Conservation (phyloP, 2,888 invertebrate genomes). For the Nyleta sp. region DNA sequence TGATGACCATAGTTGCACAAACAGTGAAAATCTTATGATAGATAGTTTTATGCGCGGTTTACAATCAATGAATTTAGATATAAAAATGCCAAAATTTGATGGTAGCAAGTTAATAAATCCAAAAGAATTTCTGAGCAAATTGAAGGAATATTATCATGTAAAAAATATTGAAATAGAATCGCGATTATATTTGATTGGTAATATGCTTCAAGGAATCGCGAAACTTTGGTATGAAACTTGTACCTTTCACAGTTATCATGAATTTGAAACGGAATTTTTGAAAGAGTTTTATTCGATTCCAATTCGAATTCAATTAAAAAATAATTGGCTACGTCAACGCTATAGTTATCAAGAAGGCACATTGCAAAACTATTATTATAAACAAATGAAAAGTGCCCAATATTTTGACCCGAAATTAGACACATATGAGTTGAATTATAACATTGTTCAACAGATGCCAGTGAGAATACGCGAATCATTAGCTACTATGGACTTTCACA, state of each 20-base stretch:
- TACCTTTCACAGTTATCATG: constrained; percentile 9
- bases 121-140: constrained; percentile 21
- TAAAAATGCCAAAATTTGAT: constrained; percentile 21
- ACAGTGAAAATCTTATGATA: background rate
- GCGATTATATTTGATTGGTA: background rate
- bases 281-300: constrained; percentile 37
- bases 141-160: constrained; percentile 2
- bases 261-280: constrained; percentile 31
- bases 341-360: background rate
- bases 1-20: background rate
- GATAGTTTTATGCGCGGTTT: constrained; percentile 10
- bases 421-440: constrained; percentile 13
- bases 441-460: constrained; percentile 13
- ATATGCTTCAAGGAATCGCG: background rate
- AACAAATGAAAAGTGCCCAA: constrained; percentile 7
- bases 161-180: constrained; percentile 1
- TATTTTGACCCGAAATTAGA: constrained; percentile 10
- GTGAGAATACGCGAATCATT: background rate
- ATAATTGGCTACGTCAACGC: constrained; percentile 13
- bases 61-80: constrained; percentile 18
- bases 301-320: constrained; percentile 19
- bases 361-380: constrained; percentile 17
- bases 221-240: constrained; percentile 21
- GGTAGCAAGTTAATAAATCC: constrained; percentile 10
- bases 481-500: background rate